Conservation (phyloP, 2,888 invertebrate genomes). For the Norana najaformis region DNA sequence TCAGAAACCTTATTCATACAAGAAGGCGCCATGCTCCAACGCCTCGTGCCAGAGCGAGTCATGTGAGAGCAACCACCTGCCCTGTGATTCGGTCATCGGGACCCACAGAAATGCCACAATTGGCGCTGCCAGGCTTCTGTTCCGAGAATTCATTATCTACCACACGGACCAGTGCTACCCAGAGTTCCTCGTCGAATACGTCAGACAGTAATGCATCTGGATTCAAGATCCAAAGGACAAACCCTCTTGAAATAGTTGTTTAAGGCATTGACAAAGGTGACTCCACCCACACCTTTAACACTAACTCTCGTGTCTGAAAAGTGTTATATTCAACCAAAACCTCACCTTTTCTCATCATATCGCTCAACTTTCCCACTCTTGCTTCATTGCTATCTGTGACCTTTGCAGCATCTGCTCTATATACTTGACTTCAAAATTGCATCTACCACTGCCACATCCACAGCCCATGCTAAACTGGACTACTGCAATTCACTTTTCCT, state of each 20-base stretch:
- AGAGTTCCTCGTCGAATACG: constrained; percentile 46
- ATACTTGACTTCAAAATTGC: too few relatives aligned
- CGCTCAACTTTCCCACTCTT: too few relatives aligned
- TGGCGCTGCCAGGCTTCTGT: constrained; percentile 31
- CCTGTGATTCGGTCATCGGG: constrained; percentile 34
- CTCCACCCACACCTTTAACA: too few relatives aligned
- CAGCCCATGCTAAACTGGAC: too few relatives aligned
- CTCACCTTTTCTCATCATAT: too few relatives aligned
- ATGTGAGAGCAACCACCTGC: not conserved
- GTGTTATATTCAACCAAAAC: too few relatives aligned
- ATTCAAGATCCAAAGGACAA: not conserved
- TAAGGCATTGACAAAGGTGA: too few relatives aligned
- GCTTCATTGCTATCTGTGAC: too few relatives aligned
- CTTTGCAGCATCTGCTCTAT: too few relatives aligned
- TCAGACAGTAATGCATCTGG: constrained; percentile 22
- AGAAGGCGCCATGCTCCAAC: constrained; percentile 31
- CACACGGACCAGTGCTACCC: constrained; percentile 48
- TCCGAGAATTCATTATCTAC: constrained; percentile 49
- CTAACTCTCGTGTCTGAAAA: too few relatives aligned
- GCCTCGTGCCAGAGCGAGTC: not conserved
- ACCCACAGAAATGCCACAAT: constrained; percentile 22
- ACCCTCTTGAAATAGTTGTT: not conserved
- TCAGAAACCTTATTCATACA: constrained; percentile 23
- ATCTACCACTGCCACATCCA: too few relatives aligned
- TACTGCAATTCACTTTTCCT: too few relatives aligned